phyloP scores from a whole-genome alignment of 2,888 invertebrate genomes.

The Ligdia adustata region DNA sequence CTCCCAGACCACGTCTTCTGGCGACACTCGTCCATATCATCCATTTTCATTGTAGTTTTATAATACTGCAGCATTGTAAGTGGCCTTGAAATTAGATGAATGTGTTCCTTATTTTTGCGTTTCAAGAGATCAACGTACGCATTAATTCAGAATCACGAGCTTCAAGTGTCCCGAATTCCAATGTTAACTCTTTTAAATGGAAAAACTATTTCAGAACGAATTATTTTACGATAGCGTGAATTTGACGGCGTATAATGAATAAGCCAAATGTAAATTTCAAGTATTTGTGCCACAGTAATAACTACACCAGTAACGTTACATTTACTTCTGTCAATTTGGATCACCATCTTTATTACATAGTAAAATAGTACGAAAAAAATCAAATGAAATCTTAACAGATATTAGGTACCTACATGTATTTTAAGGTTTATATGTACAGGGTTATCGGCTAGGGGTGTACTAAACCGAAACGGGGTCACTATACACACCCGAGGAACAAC shows the following conservation, averaged over 20 bases:
- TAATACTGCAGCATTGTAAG: conserved; percentile 58
- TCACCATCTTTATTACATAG: not conserved
- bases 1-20: conserved; percentile 60
- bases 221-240: not conserved
- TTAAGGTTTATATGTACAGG: too few relatives aligned
- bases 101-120: conserved; percentile 52
- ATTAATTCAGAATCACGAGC: conserved; percentile 10
- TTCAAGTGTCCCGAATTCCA: conserved; percentile 14
- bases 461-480: too few relatives aligned
- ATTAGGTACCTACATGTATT: too few relatives aligned
- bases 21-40: conserved; percentile 64
- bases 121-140: conserved; percentile 28
- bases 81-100: conserved; percentile 60
- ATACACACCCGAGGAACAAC: too few relatives aligned
- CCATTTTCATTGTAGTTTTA: conserved; percentile 71
- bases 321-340: not conserved
- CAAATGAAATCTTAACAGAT: too few relatives aligned
- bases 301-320: too few relatives aligned
- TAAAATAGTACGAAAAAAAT: too few relatives aligned
- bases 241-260: too few relatives aligned
- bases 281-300: too few relatives aligned
- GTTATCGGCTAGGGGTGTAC: too few relatives aligned
- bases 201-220: not conserved
- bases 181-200: not conserved
- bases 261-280: too few relatives aligned